Evolutionary conservation across 2,888 invertebrate species (phyloP).

Genomic region (Dorcus hopei): DNA sequence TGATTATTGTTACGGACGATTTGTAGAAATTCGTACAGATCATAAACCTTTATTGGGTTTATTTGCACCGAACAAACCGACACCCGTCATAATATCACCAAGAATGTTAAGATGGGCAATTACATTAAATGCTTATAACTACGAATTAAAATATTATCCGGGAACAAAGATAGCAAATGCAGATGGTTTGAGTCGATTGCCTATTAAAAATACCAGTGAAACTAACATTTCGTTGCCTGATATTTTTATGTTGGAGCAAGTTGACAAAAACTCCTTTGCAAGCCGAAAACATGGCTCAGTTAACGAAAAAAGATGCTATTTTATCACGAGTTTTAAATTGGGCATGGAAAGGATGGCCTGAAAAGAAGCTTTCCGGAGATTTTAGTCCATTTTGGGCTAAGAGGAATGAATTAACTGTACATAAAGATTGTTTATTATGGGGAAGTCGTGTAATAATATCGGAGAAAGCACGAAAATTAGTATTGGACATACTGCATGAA

Average conservation of each 20-base stretch:
- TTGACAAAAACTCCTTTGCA: neutral
- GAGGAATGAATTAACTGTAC: neutral
- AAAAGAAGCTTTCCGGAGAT: neutral
- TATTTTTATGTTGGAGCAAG: too few species aligned
- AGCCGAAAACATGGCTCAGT: neutral
- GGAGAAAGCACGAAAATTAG: neutral
- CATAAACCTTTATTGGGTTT: neutral
- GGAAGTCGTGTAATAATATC: slow-evolving; percentile 7
- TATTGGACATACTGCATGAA: slow-evolving; percentile 2
- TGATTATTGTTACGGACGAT: neutral
- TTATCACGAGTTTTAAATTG: neutral
- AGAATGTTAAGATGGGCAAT: too few species aligned
- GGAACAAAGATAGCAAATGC: neutral
- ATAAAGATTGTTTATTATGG: slow-evolving; percentile 1
- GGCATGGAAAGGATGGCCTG: neutral
- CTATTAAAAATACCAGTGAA: neutral
- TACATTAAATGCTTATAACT: neutral
- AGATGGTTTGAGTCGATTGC: neutral
- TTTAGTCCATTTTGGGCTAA: neutral
- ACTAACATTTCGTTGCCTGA: neutral
- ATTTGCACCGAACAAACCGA: neutral
- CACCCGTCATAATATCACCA: too few species aligned
- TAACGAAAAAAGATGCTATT: neutral
- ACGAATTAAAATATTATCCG: neutral
- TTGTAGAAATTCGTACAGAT: neutral